Evolutionary conservation across 2,113 vertebrate genomes (phyloP), one percentile per base, ranked within the genome.

Genomic region (Mystacornis crossleyi): DNA sequence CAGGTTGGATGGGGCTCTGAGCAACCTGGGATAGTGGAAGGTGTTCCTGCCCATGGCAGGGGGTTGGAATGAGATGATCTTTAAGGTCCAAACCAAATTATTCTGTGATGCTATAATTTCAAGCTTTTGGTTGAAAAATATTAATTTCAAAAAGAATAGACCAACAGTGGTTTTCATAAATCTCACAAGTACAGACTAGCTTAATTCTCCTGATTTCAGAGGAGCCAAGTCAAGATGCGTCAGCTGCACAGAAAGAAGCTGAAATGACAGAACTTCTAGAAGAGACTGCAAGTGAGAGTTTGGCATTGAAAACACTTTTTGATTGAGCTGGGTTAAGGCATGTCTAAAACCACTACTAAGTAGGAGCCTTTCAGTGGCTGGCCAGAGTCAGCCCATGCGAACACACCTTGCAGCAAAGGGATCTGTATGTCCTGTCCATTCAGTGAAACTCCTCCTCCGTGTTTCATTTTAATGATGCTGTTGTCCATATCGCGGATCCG

Each of bases 401-500:
- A 89, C 96, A 64, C 73, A 99, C 99, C 99, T 94, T 99, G 98
- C 61, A 98, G 92, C 90, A 99, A 97, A 58, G 99, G 99, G 9
- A 98, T 98, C 93, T 99, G 99, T 87, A 99, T 85, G 31, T 99
- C 99, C 97, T 99, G 98, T 78, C 98, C 98, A 28, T 99, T 99
- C 86, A 99, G 89, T 9, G 99, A 98, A 16, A 99, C 97, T 34
- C 98, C 92, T 21, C 99, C 99, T 36, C 99, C 99, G 0, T 99
- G 99, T 89, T 99, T 99, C 94, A 99, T 96, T 96, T 99, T 99
- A 86, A 99, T 96, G 6, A 98, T 98, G 96, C 98, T 98, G 95
- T 98, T 96, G 86, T 98, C 98, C 97, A 98, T 96, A 26, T 97
- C 88, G 8, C 84, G 95, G 92, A 99, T 98, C 40, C 97, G 98